Evolutionary conservation across 23 tunicate species (phyloP).

Genomic region (Pegea sp.): DNA sequence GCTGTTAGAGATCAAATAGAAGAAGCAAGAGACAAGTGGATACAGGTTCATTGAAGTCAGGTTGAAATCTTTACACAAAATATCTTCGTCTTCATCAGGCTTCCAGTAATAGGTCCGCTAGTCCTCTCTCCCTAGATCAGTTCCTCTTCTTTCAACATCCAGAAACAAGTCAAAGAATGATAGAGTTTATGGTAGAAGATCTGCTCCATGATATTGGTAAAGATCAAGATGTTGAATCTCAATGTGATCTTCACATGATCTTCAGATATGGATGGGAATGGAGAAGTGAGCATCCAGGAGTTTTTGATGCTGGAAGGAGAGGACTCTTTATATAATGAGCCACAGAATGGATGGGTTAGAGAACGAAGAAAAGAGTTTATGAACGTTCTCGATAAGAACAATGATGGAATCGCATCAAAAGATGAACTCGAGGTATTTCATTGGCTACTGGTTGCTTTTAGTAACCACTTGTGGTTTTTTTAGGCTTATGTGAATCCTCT

Average conservation of each 20-base stretch:
- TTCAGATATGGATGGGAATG: conserved; percentile 39
- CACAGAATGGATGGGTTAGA: conserved; percentile 23
- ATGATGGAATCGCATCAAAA: conserved; percentile 33
- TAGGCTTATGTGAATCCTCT: conserved; percentile 57
- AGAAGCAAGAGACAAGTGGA: conserved; percentile 19
- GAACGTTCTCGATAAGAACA: conserved; percentile 23
- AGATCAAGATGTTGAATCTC: too few relatives aligned
- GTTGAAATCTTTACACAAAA: neutral
- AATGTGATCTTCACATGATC: too few relatives aligned
- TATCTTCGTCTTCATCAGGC: neutral
- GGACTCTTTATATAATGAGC: conserved; percentile 11
- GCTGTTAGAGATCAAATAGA: conserved; percentile 23
- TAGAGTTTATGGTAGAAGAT: conserved; percentile 24
- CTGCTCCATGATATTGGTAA: conserved; percentile 85
- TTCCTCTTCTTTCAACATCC: conserved; percentile 75
- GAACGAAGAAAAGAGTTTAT: conserved; percentile 41
- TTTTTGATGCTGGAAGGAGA: conserved; percentile 31
- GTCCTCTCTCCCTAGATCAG: conserved; percentile 8
- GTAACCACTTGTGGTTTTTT: neutral
- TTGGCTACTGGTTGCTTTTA: neutral
- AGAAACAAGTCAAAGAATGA: conserved; percentile 34
- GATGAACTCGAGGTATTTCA: conserved; percentile 38
- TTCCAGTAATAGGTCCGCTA: neutral
- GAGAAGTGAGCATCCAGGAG: conserved; percentile 25
- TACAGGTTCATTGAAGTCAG: conserved; percentile 5